Base-by-base conservation (phyloP, 1,140 invertebrate species). In the Lordiphosa collinella region DNA sequence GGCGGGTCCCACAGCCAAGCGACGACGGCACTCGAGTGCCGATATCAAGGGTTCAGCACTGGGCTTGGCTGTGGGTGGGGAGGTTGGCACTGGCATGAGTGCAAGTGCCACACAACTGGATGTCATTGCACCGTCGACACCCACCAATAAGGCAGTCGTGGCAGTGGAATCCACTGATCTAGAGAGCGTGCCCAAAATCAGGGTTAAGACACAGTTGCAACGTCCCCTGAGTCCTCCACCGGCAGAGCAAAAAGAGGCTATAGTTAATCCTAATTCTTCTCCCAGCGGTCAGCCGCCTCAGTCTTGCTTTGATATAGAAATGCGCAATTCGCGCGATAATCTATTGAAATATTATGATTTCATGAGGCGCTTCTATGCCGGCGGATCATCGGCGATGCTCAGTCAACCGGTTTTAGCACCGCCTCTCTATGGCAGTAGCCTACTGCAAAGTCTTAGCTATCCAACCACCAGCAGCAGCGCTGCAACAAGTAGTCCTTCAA, bases 321-420 rank as follows among this genome's bases (percentile, higher is more conserved):
- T 82, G 48, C 44, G 86, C 1, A 87, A 86, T 64, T 85, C 86
- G 31, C 86, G 60, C 11, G 86, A 87, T 14, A 88, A 80, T 79
- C 66, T 88, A 4, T 49, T 88, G 16, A 61, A 74, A 16, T 88
- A 88, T 47, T 88, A 88, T 48, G 82, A 88, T 54, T 86, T 88
- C 25, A 88, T 88, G 86, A 41, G 82, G 35, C 78, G 82, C 12
- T 86, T 88, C 51, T 88, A 88, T 68, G 59, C 69, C 34, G 76
- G 80, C 22, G 56, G 68, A 35, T 29, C 29, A 14, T 59, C 66
- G 25, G 25, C 6, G 6, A 41, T 69, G 56, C 61, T 69, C 9
- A 46, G 13, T 10, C 79, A 84, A 78, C 78, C 79, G 78, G 78
- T 84, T 50, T 59, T 84, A 78, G 78, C 79, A 11, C 78, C 78